Evolutionary conservation across 2,113 vertebrate genomes (phyloP).

Genomic region (Malurus elegans): DNA sequence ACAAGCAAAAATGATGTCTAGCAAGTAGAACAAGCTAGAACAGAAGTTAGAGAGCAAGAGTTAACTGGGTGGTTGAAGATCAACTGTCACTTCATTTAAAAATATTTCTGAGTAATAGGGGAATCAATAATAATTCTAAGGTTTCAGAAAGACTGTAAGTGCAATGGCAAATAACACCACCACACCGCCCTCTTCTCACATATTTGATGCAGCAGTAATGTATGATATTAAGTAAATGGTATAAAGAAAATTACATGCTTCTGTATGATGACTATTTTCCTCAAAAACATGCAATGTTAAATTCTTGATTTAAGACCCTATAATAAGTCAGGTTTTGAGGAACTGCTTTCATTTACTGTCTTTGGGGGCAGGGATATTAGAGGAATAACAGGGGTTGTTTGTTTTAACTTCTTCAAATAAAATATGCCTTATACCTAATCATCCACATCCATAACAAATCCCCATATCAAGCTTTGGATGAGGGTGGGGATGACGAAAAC

Average conservation of each 20-base stretch:
- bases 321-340: background rate
- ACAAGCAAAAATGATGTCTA: background rate
- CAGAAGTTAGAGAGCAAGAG: background rate
- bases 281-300: background rate
- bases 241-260: background rate
- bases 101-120: background rate
- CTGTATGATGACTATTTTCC: background rate
- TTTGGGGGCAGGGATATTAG: background rate
- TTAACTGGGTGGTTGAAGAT: background rate
- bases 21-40: background rate
- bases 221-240: background rate
- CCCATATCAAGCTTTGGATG: background rate
- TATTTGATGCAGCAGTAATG: background rate
- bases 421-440: background rate
- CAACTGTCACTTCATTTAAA: background rate
- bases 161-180: background rate
- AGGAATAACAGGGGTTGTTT: rapidly evolving
- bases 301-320: background rate
- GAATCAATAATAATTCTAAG: background rate
- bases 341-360: background rate
- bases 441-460: background rate
- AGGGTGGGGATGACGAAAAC: background rate
- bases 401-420: background rate
- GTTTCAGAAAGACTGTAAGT: background rate
- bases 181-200: background rate